Conservation (phyloP, 2,888 invertebrate species). For the Halictus quadricinctus region DNA sequence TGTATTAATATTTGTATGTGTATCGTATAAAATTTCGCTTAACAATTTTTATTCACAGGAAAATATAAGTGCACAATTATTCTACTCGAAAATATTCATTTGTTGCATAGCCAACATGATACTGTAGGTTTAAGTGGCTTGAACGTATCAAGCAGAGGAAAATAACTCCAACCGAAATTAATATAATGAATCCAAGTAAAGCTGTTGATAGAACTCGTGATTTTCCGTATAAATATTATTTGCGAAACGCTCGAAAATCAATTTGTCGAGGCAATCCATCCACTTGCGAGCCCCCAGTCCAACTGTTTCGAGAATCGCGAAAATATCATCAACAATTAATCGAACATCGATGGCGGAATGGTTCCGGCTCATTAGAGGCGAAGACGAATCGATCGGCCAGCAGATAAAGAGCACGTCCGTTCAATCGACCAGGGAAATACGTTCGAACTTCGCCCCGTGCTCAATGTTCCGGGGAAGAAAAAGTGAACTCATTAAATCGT, state of each 20-base stretch:
- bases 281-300: neutral
- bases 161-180: neutral
- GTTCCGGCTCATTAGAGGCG: constrained; percentile 17
- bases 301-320: neutral
- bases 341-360: constrained; percentile 11
- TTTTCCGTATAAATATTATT: neutral
- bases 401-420: constrained; percentile 26
- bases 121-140: neutral
- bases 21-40: no score
- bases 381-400: constrained; percentile 14
- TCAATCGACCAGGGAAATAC: constrained; percentile 22
- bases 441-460: constrained; percentile 23
- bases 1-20: no score
- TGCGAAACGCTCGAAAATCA: neutral
- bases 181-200: neutral
- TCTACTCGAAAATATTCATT: no score
- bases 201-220: neutral
- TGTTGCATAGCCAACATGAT: no score
- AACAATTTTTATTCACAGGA: no score
- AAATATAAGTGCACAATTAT: no score
- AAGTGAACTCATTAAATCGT: constrained; percentile 26
- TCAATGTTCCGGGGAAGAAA: constrained; percentile 28
- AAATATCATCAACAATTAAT: constrained; percentile 11
- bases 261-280: neutral
- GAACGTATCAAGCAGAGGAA: neutral